These are phyloP conservation scores for Rutpela maculata DNA, from an alignment of 2,888 invertebrate species.

Conservation along the genomic window DNA sequence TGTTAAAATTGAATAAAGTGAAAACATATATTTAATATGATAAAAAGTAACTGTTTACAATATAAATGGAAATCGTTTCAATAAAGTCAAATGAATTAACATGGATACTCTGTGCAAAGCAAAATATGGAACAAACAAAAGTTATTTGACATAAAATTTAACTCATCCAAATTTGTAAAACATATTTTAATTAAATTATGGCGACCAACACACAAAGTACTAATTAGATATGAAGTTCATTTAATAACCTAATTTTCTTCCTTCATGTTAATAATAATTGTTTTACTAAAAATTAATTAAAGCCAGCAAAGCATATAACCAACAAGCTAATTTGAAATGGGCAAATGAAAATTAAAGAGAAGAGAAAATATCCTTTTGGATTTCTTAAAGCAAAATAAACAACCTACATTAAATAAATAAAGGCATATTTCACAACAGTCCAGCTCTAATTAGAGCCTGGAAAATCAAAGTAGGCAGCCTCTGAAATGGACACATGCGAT, in stretches of 20 bases:
- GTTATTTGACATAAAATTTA: constrained; percentile 35
- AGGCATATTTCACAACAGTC: constrained; percentile 12
- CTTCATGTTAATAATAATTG: constrained; percentile 32
- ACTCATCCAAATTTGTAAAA: constrained; percentile 25
- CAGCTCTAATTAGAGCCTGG: constrained; percentile 20
- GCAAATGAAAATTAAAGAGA: constrained; percentile 20
- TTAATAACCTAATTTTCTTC: constrained; percentile 37
- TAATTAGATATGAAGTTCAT: constrained; percentile 38
- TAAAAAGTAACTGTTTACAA: not conserved
- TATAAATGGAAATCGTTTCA: not conserved
- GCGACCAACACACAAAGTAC: constrained; percentile 28
- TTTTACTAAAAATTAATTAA: constrained; percentile 46
- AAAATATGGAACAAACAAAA: constrained; percentile 25
- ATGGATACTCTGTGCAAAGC: not conserved
- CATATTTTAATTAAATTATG: constrained; percentile 42
- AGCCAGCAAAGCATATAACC: constrained; percentile 30
- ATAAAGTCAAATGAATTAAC: not conserved
- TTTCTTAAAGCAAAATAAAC: constrained; percentile 39
- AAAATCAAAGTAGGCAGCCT: constrained; percentile 8
- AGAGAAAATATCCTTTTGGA: constrained; percentile 32
- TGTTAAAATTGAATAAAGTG: not conserved
- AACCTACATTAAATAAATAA: constrained; percentile 15
- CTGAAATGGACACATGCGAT: not conserved
- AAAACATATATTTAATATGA: not conserved
- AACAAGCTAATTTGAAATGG: constrained; percentile 28